Percentiles rank a stretch among this genome's conserved stretches.
Conservation (phyloP, 2,888 invertebrate genomes). For the Nowickia ferox region DNA sequence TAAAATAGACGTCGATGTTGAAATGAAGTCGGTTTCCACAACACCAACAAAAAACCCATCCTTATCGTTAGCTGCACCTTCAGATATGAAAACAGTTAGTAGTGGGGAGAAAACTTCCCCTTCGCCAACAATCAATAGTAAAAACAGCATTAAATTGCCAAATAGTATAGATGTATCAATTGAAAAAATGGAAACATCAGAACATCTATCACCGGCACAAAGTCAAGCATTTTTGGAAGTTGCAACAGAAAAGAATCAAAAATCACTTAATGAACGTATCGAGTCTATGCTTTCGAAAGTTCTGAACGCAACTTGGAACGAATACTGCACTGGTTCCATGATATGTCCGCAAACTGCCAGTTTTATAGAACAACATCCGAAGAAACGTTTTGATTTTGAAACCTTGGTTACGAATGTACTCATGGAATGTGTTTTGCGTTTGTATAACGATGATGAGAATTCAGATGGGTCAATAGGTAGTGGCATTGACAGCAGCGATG, state of each 20-base stretch:
- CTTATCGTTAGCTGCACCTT: conserved; percentile 71
- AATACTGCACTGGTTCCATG: conserved; percentile 85
- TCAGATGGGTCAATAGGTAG: conserved; percentile 63
- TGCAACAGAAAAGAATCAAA: conserved; percentile 53
- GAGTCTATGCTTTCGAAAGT: conserved; percentile 87
- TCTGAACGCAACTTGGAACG: conserved; percentile 89
- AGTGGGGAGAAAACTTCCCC: conserved; percentile 26
- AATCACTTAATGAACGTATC: conserved; percentile 82
- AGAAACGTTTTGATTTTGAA: conserved; percentile 80
- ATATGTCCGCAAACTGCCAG: conserved; percentile 86
- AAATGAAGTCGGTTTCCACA: conserved; percentile 77
- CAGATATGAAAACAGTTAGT: conserved; percentile 25
- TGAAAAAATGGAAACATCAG: conserved; percentile 88
- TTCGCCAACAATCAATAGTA: conserved; percentile 14
- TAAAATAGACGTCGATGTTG: conserved; percentile 80
- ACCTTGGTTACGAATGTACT: conserved; percentile 87
- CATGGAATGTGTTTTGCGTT: conserved; percentile 81
- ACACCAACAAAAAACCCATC: conserved; percentile 72
- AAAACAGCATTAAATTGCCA: conserved; percentile 83
- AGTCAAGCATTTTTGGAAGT: conserved; percentile 45
- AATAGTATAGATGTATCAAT: conserved; percentile 80
- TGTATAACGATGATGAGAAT: conserved; percentile 80
- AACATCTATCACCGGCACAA: conserved; percentile 70
- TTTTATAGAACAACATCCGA: conserved; percentile 84
- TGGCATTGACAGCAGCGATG: conserved; percentile 51